These are phyloP conservation scores for Discoglossus pictus DNA, from an alignment of 2,797 vertebrate species.

Conservation along the genomic window DNA sequence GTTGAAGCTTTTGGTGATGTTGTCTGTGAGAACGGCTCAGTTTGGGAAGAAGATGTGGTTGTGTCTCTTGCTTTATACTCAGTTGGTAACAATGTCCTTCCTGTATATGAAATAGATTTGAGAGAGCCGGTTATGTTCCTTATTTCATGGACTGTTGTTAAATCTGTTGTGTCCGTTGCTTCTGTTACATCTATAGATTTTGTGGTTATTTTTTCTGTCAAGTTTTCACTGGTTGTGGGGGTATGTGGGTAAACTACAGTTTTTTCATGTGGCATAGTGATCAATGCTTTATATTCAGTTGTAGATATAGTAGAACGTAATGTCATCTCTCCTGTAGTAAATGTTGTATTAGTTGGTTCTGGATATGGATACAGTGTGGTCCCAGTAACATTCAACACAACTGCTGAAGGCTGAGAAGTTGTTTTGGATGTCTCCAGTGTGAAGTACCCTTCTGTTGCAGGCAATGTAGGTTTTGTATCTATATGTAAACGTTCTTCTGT, in stretches of 20 bases:
- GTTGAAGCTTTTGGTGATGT: slow-evolving; percentile 35
- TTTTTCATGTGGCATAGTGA: slow-evolving; percentile 50
- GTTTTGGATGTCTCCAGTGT: slow-evolving; percentile 36
- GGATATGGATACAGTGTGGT: slow-evolving; percentile 54
- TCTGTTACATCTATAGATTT: slow-evolving; percentile 23
- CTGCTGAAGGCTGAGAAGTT: slow-evolving; percentile 50
- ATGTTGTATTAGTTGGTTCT: slow-evolving; percentile 34
- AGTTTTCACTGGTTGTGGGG: slow-evolving; percentile 51
- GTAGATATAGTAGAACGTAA: slow-evolving; percentile 48
- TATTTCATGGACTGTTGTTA: slow-evolving; percentile 48
- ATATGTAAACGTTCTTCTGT: not conserved
- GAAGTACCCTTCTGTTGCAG: slow-evolving; percentile 2
- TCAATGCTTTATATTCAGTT: slow-evolving; percentile 37
- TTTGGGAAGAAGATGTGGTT: slow-evolving; percentile 29
- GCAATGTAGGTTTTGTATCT: not conserved
- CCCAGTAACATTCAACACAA: slow-evolving; percentile 54
- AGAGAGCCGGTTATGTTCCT: slow-evolving; percentile 39
- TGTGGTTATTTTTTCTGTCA: slow-evolving; percentile 45
- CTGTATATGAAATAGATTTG: slow-evolving; percentile 32
- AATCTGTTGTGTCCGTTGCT: slow-evolving; percentile 10
- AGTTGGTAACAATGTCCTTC: slow-evolving; percentile 10
- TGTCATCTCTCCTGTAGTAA: slow-evolving; percentile 49
- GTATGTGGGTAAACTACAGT: slow-evolving; percentile 59
- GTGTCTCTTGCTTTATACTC: not conserved
- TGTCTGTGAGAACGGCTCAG: slow-evolving; percentile 31